Percentiles rank a stretch among this genome's conserved stretches.
phyloP scores from a whole-genome alignment of 1,140 invertebrate genomes.

The Lasioglossum baleicum region DNA sequence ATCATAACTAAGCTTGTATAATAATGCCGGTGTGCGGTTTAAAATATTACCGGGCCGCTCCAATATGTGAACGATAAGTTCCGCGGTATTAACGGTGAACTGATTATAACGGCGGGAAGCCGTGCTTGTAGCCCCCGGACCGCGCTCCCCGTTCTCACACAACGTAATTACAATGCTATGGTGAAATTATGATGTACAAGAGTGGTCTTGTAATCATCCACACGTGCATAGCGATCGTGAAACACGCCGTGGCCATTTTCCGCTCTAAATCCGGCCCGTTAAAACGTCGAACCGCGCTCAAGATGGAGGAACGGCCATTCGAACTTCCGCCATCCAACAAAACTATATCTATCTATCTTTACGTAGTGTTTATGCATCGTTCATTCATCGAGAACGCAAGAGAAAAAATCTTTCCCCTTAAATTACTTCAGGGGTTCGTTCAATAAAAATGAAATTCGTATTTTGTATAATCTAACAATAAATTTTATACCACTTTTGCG shows the following conservation, averaged over 20 bases:
- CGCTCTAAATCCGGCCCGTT: background rate
- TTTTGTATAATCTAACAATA: too few species aligned
- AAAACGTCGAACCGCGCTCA: too few species aligned
- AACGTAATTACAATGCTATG: slow-evolving; percentile 12
- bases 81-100: slow-evolving; percentile 11
- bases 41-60: background rate
- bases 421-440: too few species aligned
- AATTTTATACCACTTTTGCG: too few species aligned
- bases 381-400: too few species aligned
- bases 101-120: slow-evolving; percentile 7
- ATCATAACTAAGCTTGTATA: background rate
- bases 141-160: background rate
- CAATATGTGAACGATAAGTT: slow-evolving; percentile 16
- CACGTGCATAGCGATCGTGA: too few species aligned
- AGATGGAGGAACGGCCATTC: too few species aligned
- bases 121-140: background rate
- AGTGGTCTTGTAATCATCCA: background rate
- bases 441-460: too few species aligned
- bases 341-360: too few species aligned
- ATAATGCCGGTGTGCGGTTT: background rate
- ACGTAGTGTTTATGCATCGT: too few species aligned
- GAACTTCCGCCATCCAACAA: too few species aligned
- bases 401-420: too few species aligned
- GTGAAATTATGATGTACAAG: slow-evolving; percentile 12
- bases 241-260: background rate